A percentile compares a stretch with the other conserved stretches of the same genome.
Evolutionary conservation across 1,140 invertebrate genomes (phyloP).

Genomic region (Parasteatoda tepidariorum): DNA sequence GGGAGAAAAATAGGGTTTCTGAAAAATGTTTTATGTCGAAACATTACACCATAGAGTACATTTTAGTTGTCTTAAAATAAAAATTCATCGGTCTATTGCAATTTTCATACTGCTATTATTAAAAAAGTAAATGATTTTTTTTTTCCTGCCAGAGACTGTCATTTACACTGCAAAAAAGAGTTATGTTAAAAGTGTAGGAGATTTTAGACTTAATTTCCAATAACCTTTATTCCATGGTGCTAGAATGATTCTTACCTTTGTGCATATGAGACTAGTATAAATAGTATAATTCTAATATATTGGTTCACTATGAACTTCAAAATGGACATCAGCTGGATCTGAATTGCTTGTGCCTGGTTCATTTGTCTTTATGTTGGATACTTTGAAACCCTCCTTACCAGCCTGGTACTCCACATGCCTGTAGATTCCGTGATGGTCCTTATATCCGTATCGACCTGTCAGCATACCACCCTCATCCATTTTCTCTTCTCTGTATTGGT

Average conservation of each 20-base stretch:
- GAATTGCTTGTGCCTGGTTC: constrained; percentile 59
- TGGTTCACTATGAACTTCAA: constrained; percentile 50
- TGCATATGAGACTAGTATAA: background rate
- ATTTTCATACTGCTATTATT: too few relatives aligned
- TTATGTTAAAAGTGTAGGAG: background rate
- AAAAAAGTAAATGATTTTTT: too few relatives aligned
- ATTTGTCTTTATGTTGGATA: constrained; percentile 60
- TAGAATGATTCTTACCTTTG: background rate
- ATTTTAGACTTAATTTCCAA: constrained; percentile 2
- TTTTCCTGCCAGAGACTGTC: too few relatives aligned
- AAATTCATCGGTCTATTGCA: too few relatives aligned
- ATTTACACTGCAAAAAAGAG: background rate
- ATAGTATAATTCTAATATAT: constrained; percentile 1
- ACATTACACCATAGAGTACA: too few relatives aligned
- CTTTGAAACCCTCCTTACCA: constrained; percentile 61
- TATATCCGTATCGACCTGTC: constrained; percentile 62
- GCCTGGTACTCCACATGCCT: constrained; percentile 62
- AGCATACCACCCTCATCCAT: constrained; percentile 61
- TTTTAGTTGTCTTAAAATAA: too few relatives aligned
- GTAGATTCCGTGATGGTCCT: constrained; percentile 59
- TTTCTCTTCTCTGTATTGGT: constrained; percentile 61
- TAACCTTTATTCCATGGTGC: background rate
- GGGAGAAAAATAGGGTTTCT: too few relatives aligned
- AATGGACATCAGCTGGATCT: constrained; percentile 51
- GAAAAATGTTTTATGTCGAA: too few relatives aligned